Evolutionary conservation across 1,140 invertebrate species (phyloP).

Genomic region (Magallana ariakensis): DNA sequence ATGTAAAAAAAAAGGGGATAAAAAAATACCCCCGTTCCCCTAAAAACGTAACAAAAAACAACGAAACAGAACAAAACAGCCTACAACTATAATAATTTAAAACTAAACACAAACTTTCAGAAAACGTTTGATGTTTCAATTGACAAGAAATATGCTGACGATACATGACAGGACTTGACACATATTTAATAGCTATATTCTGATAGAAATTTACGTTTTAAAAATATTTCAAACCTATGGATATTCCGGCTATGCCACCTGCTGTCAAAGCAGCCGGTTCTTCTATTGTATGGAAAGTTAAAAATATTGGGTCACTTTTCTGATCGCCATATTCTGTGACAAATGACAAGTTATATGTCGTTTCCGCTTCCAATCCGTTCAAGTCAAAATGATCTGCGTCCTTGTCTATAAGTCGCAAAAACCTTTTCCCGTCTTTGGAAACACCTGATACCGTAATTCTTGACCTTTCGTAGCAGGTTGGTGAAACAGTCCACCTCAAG

Average conservation of each 20-base stretch:
- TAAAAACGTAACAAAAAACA: too few relatives aligned
- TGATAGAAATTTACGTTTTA: too few relatives aligned
- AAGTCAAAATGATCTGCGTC: slow-evolving; percentile 32
- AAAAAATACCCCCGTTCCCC: too few relatives aligned
- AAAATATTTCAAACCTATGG: background rate
- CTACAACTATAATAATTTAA: too few relatives aligned
- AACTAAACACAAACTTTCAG: too few relatives aligned
- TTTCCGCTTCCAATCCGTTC: slow-evolving; percentile 39
- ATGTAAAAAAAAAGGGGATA: too few relatives aligned
- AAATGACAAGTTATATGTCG: slow-evolving; percentile 44
- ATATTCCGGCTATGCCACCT: background rate
- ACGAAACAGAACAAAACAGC: too few relatives aligned
- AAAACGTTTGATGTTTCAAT: too few relatives aligned
- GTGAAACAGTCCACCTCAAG: slow-evolving; percentile 36
- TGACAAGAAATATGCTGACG: too few relatives aligned
- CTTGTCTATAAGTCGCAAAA: slow-evolving; percentile 28
- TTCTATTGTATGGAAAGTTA: background rate
- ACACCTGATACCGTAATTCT: slow-evolving; percentile 1
- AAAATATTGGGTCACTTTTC: background rate
- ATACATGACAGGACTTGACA: too few relatives aligned
- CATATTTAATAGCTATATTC: too few relatives aligned
- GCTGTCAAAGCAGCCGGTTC: background rate
- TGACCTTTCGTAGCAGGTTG: slow-evolving; percentile 39
- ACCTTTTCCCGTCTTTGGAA: background rate
- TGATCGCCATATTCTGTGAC: slow-evolving; percentile 36